These are phyloP conservation scores for Elaphurus davidianus DNA, from an alignment of 2,113 vertebrate genomes.

Conservation along the genomic window DNA sequence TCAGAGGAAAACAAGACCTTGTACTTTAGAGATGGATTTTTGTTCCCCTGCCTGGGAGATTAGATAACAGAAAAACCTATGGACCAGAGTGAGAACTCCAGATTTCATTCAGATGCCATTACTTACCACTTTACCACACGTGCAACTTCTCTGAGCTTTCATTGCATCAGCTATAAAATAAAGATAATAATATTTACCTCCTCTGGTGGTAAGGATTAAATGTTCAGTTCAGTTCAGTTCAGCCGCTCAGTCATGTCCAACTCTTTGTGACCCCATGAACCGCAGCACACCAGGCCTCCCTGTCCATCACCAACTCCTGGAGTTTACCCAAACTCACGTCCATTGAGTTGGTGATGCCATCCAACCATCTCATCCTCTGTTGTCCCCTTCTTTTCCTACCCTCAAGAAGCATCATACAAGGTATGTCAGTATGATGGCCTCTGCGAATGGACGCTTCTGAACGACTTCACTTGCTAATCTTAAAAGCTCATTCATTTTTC, in stretches of 20 bases:
- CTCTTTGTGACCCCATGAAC: not conserved
- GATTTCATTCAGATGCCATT: not conserved
- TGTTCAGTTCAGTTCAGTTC: not conserved
- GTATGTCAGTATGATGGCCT: not conserved
- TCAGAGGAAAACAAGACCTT: not conserved
- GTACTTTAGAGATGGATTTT: not conserved
- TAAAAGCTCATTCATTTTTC: not conserved
- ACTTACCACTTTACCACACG: not conserved
- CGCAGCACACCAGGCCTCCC: rapidly evolving
- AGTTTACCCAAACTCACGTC: not conserved
- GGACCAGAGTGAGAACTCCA: not conserved
- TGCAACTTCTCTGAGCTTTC: not conserved
- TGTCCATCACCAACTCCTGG: not conserved
- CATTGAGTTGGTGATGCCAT: not conserved
- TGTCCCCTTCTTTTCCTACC: not conserved
- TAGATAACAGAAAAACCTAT: not conserved
- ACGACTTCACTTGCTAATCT: not conserved
- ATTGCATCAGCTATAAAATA: not conserved
- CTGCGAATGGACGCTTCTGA: not conserved
- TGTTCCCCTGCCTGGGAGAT: not conserved
- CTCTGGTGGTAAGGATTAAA: not conserved
- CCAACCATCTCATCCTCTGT: not conserved
- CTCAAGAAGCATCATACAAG: not conserved
- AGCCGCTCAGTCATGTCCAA: not conserved
- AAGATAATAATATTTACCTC: not conserved